Evolutionary conservation across 2,888 invertebrate genomes (phyloP), one percentile per base, ranked within the genome.

Genomic region (Melinopterus prodromus): DNA sequence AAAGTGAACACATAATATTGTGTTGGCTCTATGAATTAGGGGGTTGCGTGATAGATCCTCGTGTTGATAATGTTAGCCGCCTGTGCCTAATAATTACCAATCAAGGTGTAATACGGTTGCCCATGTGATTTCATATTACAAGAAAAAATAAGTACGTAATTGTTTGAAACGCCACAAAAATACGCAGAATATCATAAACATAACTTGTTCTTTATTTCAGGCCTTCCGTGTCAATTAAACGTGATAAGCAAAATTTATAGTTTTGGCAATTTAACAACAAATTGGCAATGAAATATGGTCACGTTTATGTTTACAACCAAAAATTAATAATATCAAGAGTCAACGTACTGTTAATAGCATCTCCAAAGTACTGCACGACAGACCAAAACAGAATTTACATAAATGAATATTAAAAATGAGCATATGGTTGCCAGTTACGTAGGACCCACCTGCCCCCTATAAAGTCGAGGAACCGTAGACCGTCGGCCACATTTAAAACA

Each of bases 371-470:
- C 12, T 53, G 53, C 53, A 12, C 2, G 53, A 53, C 53, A 53
- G 12, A 53, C 53, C 12, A 2, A 53, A 12, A 53, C 53, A 53
- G 12, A 7, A 53, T 53, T 53, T 53, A 53, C 53, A 53, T 53
- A 53, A 53, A 53, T 53, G 53, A 53, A 53, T 53, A 53, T 53
- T 53, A 53, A 53, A 53, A 53, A 53, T 53, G 53, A 53, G 53
- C 53, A 53, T 53, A 53, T 53, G 53, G 53, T 53, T 53, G 12
- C 3, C 3, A 26, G 26, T 26, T 26, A 26, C 26, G 53, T 53
- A 7, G 2, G 53, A 53, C 53, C 53, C 53, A 53, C 53, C 53
- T 53, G 53, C 12, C 53, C 53, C 53, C 53, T 12, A 53, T 53
- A 53, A 53, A 53, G 5, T 53, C 0, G 7, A 53, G 53, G 53